Conservation (phyloP, 2,888 invertebrate genomes). For the Dasysyrphus tricinctus region DNA sequence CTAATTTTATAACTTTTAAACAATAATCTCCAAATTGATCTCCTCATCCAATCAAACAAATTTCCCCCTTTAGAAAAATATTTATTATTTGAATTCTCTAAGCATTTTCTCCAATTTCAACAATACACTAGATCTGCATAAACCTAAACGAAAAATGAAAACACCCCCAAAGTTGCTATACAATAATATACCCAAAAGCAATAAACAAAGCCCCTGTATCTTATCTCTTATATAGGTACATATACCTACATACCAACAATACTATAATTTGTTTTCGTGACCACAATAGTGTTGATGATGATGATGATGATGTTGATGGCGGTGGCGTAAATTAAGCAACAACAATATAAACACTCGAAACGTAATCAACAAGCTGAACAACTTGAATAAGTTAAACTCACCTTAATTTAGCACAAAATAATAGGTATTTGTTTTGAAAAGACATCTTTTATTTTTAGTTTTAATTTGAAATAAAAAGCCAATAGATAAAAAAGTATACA, state of each 20-base stretch:
- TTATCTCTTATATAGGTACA: neutral
- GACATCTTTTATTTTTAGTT: conserved; percentile 19
- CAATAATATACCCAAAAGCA: neutral
- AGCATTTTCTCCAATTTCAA: neutral
- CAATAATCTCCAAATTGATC: too few species aligned
- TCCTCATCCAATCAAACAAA: too few species aligned
- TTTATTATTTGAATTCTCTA: neutral
- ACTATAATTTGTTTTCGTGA: conserved; percentile 46
- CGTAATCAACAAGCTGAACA: conserved; percentile 66
- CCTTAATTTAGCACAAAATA: neutral
- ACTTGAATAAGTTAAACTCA: neutral
- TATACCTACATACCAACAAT: neutral
- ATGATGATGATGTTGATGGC: too few species aligned
- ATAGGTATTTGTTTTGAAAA: neutral
- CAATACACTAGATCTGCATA: neutral
- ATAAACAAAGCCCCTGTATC: neutral
- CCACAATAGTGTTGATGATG: conserved; percentile 31
- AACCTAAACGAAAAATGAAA: conserved; percentile 9
- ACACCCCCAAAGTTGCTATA: neutral
- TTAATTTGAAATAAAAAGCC: neutral
- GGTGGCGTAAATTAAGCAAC: neutral
- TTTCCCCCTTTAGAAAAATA: too few species aligned
- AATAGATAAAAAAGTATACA: conserved; percentile 5
- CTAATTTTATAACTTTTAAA: too few species aligned
- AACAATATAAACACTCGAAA: conserved; percentile 18